Conservation (phyloP, 53 echinoderm and acorn worm genomes). For the Luidia sarsii region DNA sequence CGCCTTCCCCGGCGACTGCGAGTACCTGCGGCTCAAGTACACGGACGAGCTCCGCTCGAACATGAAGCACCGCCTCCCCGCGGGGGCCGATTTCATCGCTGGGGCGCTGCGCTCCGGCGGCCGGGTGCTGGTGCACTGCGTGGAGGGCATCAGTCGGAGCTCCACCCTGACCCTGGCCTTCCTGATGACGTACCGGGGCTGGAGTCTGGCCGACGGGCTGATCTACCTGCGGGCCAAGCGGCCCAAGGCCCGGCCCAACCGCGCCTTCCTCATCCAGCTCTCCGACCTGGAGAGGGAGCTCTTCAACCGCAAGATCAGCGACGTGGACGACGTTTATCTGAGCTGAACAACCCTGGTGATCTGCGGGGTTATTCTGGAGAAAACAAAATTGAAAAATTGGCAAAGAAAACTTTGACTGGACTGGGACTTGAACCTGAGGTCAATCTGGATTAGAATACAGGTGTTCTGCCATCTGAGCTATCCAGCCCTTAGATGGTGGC, state of each 20-base stretch:
- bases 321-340: conserved; percentile 67
- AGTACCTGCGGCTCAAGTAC: conserved; percentile 78
- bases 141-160: conserved; percentile 87
- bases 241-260: conserved; percentile 79
- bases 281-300: conserved; percentile 69
- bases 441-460: too few relatives aligned
- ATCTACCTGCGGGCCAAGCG: conserved; percentile 73
- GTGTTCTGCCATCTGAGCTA: too few relatives aligned
- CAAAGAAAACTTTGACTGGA: too few relatives aligned
- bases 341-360: conserved; percentile 5
- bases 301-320: conserved; percentile 63
- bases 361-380: too few relatives aligned
- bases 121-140: conserved; percentile 88
- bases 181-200: conserved; percentile 85
- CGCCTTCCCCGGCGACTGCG: conserved; percentile 64
- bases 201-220: conserved; percentile 76
- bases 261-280: conserved; percentile 76
- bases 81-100: conserved; percentile 83
- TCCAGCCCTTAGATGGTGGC: too few relatives aligned
- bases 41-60: conserved; percentile 71
- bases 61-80: conserved; percentile 59
- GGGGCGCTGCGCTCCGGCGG: conserved; percentile 66
- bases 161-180: conserved; percentile 87
- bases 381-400: too few relatives aligned
- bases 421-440: too few relatives aligned